Conservation (phyloP, 2,888 invertebrate genomes). For the Acanthoscelides obtectus region DNA sequence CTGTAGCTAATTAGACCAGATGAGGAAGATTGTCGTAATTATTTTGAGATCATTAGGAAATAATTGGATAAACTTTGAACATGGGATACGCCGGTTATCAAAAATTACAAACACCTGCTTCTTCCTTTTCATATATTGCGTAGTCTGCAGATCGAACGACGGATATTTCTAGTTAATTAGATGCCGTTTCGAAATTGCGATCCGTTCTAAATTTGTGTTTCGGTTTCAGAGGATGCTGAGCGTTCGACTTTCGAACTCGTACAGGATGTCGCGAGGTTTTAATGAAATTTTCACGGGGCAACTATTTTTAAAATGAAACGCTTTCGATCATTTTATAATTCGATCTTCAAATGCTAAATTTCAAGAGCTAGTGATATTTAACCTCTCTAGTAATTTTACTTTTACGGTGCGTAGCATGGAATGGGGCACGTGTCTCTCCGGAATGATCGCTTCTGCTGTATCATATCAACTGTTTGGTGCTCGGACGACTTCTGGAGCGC, state of each 20-base stretch:
- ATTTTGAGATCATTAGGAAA: slow-evolving; percentile 29
- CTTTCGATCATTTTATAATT: background rate
- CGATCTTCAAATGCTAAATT: too few species aligned
- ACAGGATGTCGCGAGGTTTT: background rate
- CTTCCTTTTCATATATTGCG: background rate
- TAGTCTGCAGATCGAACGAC: background rate
- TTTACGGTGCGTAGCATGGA: too few species aligned
- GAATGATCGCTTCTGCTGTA: too few species aligned
- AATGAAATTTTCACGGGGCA: background rate
- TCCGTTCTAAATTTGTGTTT: background rate
- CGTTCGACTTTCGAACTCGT: background rate
- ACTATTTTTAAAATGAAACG: background rate
- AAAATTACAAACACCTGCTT: slow-evolving; percentile 28
- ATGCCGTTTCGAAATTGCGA: background rate
- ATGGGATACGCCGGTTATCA: slow-evolving; percentile 24
- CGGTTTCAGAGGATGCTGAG: background rate
- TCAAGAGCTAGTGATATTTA: too few species aligned
- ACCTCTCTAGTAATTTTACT: too few species aligned
- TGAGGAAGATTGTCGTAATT: slow-evolving; percentile 26
- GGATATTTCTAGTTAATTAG: background rate
- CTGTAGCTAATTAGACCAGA: slow-evolving; percentile 24
- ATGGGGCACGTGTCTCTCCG: too few species aligned
- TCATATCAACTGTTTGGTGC: too few species aligned
- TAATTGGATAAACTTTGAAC: slow-evolving; percentile 25
- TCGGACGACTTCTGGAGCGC: too few species aligned